Evolutionary conservation across 2,797 vertebrate species (phyloP), one percentile per base, ranked within the genome.

Genomic region (Thalassophryne amazonica): DNA sequence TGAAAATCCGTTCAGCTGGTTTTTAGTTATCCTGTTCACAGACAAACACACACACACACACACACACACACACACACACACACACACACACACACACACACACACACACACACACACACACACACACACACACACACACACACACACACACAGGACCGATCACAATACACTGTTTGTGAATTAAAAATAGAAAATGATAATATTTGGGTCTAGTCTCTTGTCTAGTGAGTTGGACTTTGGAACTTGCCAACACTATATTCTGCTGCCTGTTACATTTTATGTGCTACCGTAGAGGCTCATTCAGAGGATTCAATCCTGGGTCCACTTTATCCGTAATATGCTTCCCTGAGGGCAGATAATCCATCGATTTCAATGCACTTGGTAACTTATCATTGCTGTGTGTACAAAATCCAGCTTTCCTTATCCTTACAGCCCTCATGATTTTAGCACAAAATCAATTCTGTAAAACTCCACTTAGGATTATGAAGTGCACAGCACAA

Each of bases 381-480:
- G 10, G 23, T 18, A 48, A 46, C 16, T 16, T 40, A 40, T 40
- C 23, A 40, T 38, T 27, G 50, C 32, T 13, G 20, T 32, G 14
- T 30, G 36, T 32, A 38, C 46, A 47, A 52, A 23, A 18, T 14
- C 14, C 29, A 36, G n/a, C 24, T 21, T 15, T 24, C 18, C 9
- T 9, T 56, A 23, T 31, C 7, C 8, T 43, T 15, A 35, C 61
- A 24, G 7, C 5, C 14, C 27, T 25, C 4, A 14, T n/a, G 3
- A 28, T 28, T 60, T 30, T 19, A 60, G 36, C 36, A 50, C 3
- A 31, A 43, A 41, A 53, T 59, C 40, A 56, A 13, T 50, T 31
- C 7, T 6, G 10, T 19, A 11, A 17, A 56, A 57, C 25, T 28
- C 13, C 24, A 4, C 2, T 12, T 21, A 11, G 23, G 12, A 50